Evolutionary conservation across 2,113 vertebrate genomes (phyloP).

Genomic region (Xiphophorus couchianus): DNA sequence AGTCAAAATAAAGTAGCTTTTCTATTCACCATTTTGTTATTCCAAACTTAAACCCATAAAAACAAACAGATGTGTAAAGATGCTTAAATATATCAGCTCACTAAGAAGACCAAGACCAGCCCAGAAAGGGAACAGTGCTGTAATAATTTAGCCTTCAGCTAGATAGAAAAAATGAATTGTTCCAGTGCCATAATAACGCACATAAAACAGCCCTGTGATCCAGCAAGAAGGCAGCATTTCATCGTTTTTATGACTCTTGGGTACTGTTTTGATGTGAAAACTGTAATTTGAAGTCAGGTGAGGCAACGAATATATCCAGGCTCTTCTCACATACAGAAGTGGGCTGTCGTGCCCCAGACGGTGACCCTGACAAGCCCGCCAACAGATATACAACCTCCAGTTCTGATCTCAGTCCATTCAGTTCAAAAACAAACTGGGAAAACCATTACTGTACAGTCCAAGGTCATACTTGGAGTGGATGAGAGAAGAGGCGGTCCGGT

Average conservation of each 20-base stretch:
- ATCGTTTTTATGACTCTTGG: constrained; percentile 26
- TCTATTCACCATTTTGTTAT: constrained; percentile 28
- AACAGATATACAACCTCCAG: constrained; percentile 53
- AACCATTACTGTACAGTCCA: constrained; percentile 65
- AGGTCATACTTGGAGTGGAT: constrained; percentile 46
- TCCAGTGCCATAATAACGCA: constrained; percentile 16
- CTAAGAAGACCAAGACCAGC: constrained; percentile 19
- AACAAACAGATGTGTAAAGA: constrained; percentile 37
- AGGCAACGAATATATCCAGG: constrained; percentile 26
- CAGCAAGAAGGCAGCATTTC: constrained; percentile 9
- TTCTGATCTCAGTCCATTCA: constrained; percentile 62
- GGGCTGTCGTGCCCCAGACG: constrained; percentile 49
- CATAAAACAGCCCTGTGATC: constrained; percentile 21
- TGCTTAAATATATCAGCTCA: constrained; percentile 29
- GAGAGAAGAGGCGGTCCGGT: constrained; percentile 19
- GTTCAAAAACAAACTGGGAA: constrained; percentile 71
- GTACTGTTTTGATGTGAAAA: constrained; percentile 8
- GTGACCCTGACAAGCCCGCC: constrained; percentile 56
- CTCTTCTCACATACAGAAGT: constrained; percentile 38
- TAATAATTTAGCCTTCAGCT: constrained; percentile 36
- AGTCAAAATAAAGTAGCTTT: constrained; percentile 35
- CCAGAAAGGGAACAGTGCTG: constrained; percentile 12
- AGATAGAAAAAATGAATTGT: constrained; percentile 4
- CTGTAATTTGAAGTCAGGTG: constrained; percentile 49
- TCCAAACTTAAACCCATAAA: constrained; percentile 25